Evolutionary conservation across 2,888 invertebrate genomes (phyloP), one percentile per base, ranked within the genome.

Genomic region (Urechis unicinctus): DNA sequence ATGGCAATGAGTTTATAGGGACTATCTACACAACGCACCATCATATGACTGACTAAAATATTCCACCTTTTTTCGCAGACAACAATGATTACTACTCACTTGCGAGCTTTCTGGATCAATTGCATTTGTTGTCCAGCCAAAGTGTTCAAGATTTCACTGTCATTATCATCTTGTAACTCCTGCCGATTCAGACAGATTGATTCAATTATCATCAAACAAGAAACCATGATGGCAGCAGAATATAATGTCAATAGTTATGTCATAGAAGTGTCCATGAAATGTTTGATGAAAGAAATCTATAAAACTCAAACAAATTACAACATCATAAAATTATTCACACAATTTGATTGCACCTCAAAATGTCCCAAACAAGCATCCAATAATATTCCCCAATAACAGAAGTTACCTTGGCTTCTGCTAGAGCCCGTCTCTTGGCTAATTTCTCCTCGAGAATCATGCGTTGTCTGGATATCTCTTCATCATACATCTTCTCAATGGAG

Each of bases 391-490:
- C n/a, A n/a, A n/a, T n/a, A n/a, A n/a, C n/a, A n/a, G n/a, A n/a
- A 45, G 30, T 30, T 6, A 53, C 53, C 13, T 4, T 52, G 21
- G 3, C 24, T 21, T 45, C 46, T 17, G 47, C 52, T n/a, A 75
- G 64, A n/a, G 68, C 69, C 55, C 68, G 66, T 45, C 76, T 57
- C 41, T 66, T 58, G 0, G 71, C 70, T 13, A 75, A 59, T 55
- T 75, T 75, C 60, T 76, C 76, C 55, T 75, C 73, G 48, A 76
- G 65, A 1, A 60, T 59, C 67, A 73, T 69, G 26, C 74, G 65
- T 61, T 75, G 75, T 30, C 68, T 58, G 2, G 73, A 70, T 43
- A 75, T 71, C 52, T 75, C 74, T 43, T 75, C 72, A 60, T 75
- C 74, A 46, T 70, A 74, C 52, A 69, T 55, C 41, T 62, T 60